phyloP scores from a whole-genome alignment of 2,113 vertebrate species.

The Chelonoidis abingdonii region DNA sequence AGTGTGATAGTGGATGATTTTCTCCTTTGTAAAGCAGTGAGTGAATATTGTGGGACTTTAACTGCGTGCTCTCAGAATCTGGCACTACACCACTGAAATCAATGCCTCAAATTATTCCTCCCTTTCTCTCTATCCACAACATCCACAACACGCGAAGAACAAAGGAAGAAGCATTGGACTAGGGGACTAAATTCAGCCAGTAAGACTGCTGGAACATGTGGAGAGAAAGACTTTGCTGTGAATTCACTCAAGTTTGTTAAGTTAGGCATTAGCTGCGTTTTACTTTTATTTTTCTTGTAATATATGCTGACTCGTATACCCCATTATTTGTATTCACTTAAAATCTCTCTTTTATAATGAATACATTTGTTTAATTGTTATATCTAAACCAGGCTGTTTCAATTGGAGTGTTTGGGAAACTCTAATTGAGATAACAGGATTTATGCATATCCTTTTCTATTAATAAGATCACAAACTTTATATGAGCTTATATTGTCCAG shows the following conservation, averaged over 20 bases:
- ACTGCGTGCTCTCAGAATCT: background rate
- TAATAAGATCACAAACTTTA: background rate
- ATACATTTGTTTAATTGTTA: no score
- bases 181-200: no score
- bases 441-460: no score
- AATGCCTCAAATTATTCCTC: background rate
- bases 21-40: background rate
- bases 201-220: no score
- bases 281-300: background rate
- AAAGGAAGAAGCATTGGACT: no score
- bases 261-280: background rate
- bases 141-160: no score
- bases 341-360: no score
- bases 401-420: no score
- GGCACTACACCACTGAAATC: background rate
- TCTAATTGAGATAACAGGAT: no score
- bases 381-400: no score
- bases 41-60: background rate
- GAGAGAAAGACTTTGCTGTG: background rate
- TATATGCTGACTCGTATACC: background rate
- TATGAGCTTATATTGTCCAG: background rate
- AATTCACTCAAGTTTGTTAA: background rate
- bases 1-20: background rate
- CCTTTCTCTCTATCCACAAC: no score
- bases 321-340: no score